Evolutionary conservation across 2,888 invertebrate species (phyloP).

Genomic region (Cloeon dipterum): DNA sequence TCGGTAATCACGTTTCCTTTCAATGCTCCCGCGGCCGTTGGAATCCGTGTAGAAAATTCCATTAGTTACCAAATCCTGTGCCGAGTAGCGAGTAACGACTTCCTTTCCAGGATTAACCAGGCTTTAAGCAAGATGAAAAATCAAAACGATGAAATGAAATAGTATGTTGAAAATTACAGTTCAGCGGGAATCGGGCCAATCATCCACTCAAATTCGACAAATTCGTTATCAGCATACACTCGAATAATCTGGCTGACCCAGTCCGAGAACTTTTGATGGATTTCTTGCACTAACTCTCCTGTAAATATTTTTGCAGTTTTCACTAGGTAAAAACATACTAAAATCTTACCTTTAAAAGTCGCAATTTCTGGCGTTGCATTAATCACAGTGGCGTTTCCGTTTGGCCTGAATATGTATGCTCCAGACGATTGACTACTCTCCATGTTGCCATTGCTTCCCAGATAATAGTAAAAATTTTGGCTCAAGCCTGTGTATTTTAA

Average conservation of each 20-base stretch:
- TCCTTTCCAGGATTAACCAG: constrained; percentile 55
- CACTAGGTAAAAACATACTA: no score
- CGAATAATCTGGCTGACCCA: constrained; percentile 39
- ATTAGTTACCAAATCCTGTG: constrained; percentile 33
- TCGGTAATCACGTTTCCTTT: constrained; percentile 37
- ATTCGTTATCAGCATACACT: constrained; percentile 23
- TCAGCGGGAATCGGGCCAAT: constrained; percentile 27
- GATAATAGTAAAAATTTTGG: background rate
- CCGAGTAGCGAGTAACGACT: constrained; percentile 46
- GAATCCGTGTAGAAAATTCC: constrained; percentile 75
- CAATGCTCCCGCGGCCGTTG: constrained; percentile 76
- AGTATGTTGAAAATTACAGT: no score
- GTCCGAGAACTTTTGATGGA: constrained; percentile 32
- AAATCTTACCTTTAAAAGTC: no score
- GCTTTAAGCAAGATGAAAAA: no score
- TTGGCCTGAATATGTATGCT: background rate
- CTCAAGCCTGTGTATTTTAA: no score
- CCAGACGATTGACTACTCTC: background rate
- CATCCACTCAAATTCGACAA: constrained; percentile 28
- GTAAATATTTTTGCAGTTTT: no score
- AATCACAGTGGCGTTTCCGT: no score
- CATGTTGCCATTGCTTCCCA: background rate
- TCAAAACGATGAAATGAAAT: no score
- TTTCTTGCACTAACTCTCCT: constrained; percentile 30
- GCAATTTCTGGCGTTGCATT: no score